These are phyloP conservation scores for Xylocopa sonorina DNA, from an alignment of 1,140 invertebrate species.

Conservation along the genomic window DNA sequence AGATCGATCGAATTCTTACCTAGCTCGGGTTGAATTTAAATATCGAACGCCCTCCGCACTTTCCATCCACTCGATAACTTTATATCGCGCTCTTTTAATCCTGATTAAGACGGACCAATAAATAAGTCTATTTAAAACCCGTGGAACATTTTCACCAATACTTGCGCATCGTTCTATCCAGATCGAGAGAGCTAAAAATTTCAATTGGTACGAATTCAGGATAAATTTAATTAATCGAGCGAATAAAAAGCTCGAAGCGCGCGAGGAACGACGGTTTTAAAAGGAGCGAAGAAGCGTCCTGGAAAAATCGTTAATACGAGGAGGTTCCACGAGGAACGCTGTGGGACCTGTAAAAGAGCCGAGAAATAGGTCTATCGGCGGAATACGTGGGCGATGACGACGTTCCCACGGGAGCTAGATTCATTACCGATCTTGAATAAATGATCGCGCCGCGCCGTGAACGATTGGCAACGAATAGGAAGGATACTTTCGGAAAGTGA, in stretches of 20 bases:
- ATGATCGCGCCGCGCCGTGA: conserved; percentile 70
- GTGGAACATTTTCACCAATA: neutral
- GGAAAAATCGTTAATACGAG: neutral
- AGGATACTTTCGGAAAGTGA: conserved; percentile 73
- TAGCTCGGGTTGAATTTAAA: conserved; percentile 30
- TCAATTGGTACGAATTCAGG: too few relatives aligned
- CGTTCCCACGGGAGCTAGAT: conserved; percentile 73
- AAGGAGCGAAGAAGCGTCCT: too few relatives aligned
- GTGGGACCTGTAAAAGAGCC: conserved; percentile 31
- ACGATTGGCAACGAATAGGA: conserved; percentile 42
- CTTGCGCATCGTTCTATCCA: too few relatives aligned
- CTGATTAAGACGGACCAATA: neutral
- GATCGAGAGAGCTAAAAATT: too few relatives aligned
- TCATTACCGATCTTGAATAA: conserved; percentile 80
- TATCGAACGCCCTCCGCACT: conserved; percentile 4
- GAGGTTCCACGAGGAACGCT: neutral
- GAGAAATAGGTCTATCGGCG: conserved; percentile 47
- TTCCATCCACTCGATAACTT: neutral
- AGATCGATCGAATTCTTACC: conserved; percentile 67
- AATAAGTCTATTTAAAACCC: neutral
- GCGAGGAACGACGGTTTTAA: neutral
- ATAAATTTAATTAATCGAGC: too few relatives aligned
- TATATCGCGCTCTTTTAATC: neutral
- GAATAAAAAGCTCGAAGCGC: too few relatives aligned
- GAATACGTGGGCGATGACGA: conserved; percentile 71